Evolutionary conservation across 2,888 invertebrate genomes (phyloP).

Genomic region (Malthinus seriepunctatus): DNA sequence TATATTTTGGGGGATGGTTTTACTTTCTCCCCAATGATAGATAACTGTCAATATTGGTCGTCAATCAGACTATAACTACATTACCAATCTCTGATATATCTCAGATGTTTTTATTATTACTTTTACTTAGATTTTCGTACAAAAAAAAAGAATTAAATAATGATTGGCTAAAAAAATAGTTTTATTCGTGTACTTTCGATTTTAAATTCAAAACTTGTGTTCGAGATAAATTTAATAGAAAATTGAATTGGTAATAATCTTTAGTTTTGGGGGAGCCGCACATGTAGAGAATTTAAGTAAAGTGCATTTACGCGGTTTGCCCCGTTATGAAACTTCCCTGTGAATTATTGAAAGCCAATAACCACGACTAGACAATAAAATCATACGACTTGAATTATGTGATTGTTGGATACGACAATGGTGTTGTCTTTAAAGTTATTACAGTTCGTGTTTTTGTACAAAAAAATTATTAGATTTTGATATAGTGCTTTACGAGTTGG

Average conservation of each 20-base stretch:
- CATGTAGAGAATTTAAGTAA: conserved; percentile 27
- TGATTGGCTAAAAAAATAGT: too few relatives aligned
- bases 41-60: conserved; percentile 52
- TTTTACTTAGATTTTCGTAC: not conserved
- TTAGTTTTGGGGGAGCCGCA: conserved; percentile 32
- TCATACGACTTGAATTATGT: conserved; percentile 41
- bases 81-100: conserved; percentile 38
- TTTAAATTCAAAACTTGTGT: not conserved
- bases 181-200: too few relatives aligned
- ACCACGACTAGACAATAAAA: conserved; percentile 46
- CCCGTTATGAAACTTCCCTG: conserved; percentile 37
- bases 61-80: conserved; percentile 49
- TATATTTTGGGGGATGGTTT: conserved; percentile 25
- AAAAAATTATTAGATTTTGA: too few relatives aligned
- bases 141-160: too few relatives aligned
- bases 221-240: conserved; percentile 38
- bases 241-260: conserved; percentile 40
- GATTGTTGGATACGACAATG: too few relatives aligned
- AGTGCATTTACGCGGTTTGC: conserved; percentile 31
- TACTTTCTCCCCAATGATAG: conserved; percentile 47
- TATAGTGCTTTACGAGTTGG: too few relatives aligned
- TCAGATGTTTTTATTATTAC: conserved; percentile 15
- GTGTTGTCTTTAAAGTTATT: too few relatives aligned
- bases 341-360: conserved; percentile 49
- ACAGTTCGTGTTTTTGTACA: too few relatives aligned